Base-by-base conservation (phyloP, 2,888 invertebrate genomes). In the Imbricaverruca yamaguchii region DNA sequence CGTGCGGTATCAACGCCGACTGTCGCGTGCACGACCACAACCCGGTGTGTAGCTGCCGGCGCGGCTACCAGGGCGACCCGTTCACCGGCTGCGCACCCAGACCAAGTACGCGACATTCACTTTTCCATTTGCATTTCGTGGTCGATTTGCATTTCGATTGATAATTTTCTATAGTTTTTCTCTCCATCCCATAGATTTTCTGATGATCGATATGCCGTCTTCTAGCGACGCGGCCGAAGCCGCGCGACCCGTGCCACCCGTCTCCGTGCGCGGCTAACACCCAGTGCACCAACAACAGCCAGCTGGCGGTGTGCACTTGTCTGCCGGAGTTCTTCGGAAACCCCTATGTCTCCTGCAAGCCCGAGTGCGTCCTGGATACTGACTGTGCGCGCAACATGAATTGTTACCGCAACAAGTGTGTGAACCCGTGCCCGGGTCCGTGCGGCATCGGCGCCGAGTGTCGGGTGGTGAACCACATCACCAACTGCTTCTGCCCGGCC, bases 1-100 rank as follows among this genome's bases (percentile, higher is more conserved):
- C 95, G 0, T 96, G 96, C 85, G 96, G 96, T 15, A 90, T 91
- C 55, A 94, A 94, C 86, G 92, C 95, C 0, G 91, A 92, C 84
- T 96, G 96, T 85, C 91, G 92, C 81, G 94, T 95, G 87, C 88
- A 92, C 80, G 89, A 91, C 25, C 92, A 91, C 23, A 85, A 85
- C 57, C 93, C 91, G 85, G 93, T 94, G 86, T 96, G 96, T 86
- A 91, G 91, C 65, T 96, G 95, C 86, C 90, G 91, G 82, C 90
- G 92, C 7, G 92, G 92, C 82, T 95, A 95, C 86, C 90, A 92
- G 81, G 95, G 95, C 0, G 93, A 95, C 88, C 92, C 95, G 53
- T 91, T 92, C 85, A 90, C 90, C 84, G 93, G 93, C 82, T 96
- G 95, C 85, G 53, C 21, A 9, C 18, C 21, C 55, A 53, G 74